Percentiles rank a stretch among this genome's conserved stretches.
Evolutionary conservation across 2,797 vertebrate species (phyloP).

Genomic region (Halcyon leucocephala): DNA sequence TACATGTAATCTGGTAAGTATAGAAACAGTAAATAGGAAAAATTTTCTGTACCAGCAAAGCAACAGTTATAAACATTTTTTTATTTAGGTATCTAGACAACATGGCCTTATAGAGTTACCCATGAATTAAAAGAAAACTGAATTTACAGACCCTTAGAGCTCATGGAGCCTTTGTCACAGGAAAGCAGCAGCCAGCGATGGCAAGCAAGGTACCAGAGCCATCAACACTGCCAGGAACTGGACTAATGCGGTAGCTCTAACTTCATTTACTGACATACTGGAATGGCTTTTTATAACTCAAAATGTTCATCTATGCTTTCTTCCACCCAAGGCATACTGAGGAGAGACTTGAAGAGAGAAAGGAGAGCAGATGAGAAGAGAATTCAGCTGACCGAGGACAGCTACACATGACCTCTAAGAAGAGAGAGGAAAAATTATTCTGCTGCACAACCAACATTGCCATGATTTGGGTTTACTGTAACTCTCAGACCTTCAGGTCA

Average conservation of each 20-base stretch:
- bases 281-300: not conserved
- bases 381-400: not conserved
- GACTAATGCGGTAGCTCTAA: not conserved
- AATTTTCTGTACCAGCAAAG: slow-evolving; percentile 10
- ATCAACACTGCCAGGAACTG: not conserved
- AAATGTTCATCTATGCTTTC: not conserved
- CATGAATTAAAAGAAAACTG: not conserved
- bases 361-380: not conserved
- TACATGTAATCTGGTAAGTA: slow-evolving; percentile 70
- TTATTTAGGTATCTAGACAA: not conserved
- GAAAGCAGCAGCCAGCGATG: not conserved
- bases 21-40: slow-evolving; percentile 59
- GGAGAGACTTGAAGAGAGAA: not conserved
- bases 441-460: not conserved
- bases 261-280: not conserved
- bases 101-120: not conserved
- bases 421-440: not conserved
- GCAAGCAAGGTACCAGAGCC: not conserved
- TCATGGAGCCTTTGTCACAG: not conserved
- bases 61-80: slow-evolving; percentile 15
- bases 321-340: not conserved
- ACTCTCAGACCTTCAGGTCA: not conserved
- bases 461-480: not conserved
- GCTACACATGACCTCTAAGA: not conserved
- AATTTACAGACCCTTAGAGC: not conserved